Percentiles rank a stretch among this genome's conserved stretches.
Evolutionary conservation across 2,797 vertebrate species (phyloP).

Genomic region (Ctenopoma kingsleyae): DNA sequence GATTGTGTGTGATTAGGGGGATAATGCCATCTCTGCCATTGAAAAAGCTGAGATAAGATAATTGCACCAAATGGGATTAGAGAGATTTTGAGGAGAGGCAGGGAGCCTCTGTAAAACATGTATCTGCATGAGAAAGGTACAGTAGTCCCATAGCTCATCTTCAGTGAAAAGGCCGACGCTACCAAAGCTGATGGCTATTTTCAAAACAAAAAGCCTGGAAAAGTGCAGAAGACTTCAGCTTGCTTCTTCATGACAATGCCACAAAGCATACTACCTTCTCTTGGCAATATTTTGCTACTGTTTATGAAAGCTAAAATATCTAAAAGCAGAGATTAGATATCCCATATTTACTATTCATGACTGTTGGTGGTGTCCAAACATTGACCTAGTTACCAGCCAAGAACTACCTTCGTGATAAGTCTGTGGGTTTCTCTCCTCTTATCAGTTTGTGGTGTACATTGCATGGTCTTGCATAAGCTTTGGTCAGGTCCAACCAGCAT

Average conservation of each 20-base stretch:
- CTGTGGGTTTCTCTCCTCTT: conserved; percentile 43
- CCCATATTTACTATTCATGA: conserved; percentile 41
- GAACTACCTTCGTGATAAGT: conserved; percentile 58
- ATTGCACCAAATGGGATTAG: conserved; percentile 83
- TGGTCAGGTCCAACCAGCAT: conserved; percentile 45
- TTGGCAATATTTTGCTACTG: conserved; percentile 22
- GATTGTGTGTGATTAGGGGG: conserved; percentile 80
- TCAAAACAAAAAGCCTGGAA: conserved; percentile 30
- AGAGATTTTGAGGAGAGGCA: conserved; percentile 68
- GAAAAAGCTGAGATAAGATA: conserved; percentile 83
- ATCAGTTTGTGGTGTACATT: conserved; percentile 61
- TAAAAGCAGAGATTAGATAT: conserved; percentile 53
- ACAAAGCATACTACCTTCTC: conserved; percentile 3
- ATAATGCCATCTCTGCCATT: conserved; percentile 79
- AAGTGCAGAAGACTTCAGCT: conserved; percentile 3
- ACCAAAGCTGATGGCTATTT: conserved; percentile 57
- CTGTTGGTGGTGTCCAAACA: conserved; percentile 52
- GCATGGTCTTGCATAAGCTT: conserved; percentile 79
- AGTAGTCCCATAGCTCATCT: conserved; percentile 55
- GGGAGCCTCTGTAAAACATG: conserved; percentile 62
- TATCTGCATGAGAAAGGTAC: conserved; percentile 59
- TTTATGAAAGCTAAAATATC: conserved; percentile 42
- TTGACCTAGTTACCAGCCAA: conserved; percentile 59
- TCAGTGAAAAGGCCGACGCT: conserved; percentile 68
- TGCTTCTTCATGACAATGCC: conserved; percentile 29